phyloP scores from a whole-genome alignment of 2,797 vertebrate species.

The Anguilla megastoma region DNA sequence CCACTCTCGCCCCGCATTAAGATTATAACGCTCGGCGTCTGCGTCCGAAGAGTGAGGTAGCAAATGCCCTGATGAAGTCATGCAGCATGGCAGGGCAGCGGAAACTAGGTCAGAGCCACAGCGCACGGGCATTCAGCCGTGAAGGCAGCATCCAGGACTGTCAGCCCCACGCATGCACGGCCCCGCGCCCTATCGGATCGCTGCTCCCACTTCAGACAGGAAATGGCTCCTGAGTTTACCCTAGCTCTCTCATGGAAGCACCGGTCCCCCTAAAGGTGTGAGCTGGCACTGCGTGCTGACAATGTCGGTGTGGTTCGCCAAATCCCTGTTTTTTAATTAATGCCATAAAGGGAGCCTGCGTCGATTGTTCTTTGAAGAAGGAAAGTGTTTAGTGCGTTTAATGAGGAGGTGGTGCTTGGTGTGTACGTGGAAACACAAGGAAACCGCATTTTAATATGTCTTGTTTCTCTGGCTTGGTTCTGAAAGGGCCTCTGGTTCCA shows the following conservation, averaged over 20 bases:
- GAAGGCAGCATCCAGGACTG: slow-evolving; percentile 43
- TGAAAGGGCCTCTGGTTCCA: not conserved
- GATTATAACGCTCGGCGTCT: not conserved
- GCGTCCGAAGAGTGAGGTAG: not conserved
- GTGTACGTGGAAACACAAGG: too few relatives aligned
- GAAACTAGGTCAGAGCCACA: slow-evolving; percentile 70
- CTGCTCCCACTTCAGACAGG: not conserved
- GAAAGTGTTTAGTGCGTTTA: too few relatives aligned
- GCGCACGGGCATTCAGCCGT: slow-evolving; percentile 63
- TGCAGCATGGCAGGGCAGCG: slow-evolving; percentile 34
- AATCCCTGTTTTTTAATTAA: not conserved
- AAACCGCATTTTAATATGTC: too few relatives aligned
- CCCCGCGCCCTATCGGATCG: not conserved
- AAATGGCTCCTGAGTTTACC: not conserved
- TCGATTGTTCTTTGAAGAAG: not conserved
- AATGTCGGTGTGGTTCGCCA: not conserved
- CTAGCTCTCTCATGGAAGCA: not conserved
- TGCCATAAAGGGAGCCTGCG: not conserved
- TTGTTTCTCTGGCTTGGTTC: not conserved
- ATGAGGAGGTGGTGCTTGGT: too few relatives aligned
- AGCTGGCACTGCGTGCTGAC: not conserved
- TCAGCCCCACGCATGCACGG: slow-evolving; percentile 3
- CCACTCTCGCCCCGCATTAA: not conserved
- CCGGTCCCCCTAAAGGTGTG: not conserved
- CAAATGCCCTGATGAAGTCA: slow-evolving; percentile 26